phyloP scores from a whole-genome alignment of 2,888 invertebrate species.

The Epistrophella euchroma region DNA sequence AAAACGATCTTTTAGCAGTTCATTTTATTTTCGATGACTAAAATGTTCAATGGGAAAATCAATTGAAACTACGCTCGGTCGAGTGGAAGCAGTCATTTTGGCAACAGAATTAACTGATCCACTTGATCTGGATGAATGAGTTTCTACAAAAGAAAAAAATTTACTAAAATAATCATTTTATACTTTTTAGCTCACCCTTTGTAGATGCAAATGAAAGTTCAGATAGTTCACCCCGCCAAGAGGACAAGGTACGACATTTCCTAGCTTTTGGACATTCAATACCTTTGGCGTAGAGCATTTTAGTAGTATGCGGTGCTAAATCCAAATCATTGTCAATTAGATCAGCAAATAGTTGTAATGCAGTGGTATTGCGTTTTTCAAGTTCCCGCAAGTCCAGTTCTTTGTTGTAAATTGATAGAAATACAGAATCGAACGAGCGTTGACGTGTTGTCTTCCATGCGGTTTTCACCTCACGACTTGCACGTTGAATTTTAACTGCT shows the following conservation, averaged over 20 bases:
- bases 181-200: constrained; percentile 76
- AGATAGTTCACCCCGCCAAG: constrained; percentile 80
- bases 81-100: constrained; percentile 73
- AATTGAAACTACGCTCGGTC: constrained; percentile 80
- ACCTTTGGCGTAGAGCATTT: constrained; percentile 80
- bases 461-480: constrained; percentile 81
- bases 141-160: constrained; percentile 26
- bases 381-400: constrained; percentile 86
- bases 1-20: constrained; percentile 16
- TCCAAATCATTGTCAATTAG: constrained; percentile 81
- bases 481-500: constrained; percentile 81
- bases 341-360: constrained; percentile 85
- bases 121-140: constrained; percentile 47
- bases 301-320: constrained; percentile 80
- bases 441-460: constrained; percentile 79
- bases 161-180: not conserved
- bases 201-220: constrained; percentile 77
- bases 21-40: constrained; percentile 26
- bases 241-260: constrained; percentile 78
- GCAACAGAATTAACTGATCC: constrained; percentile 30
- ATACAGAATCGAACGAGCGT: constrained; percentile 79
- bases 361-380: constrained; percentile 86
- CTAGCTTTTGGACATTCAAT: constrained; percentile 81
- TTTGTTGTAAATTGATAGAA: constrained; percentile 79
- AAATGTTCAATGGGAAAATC: constrained; percentile 78